A percentile compares a stretch with the other conserved stretches of the same genome.
Conservation (phyloP, 2,888 invertebrate genomes). For the Drosophila subquinaria region DNA sequence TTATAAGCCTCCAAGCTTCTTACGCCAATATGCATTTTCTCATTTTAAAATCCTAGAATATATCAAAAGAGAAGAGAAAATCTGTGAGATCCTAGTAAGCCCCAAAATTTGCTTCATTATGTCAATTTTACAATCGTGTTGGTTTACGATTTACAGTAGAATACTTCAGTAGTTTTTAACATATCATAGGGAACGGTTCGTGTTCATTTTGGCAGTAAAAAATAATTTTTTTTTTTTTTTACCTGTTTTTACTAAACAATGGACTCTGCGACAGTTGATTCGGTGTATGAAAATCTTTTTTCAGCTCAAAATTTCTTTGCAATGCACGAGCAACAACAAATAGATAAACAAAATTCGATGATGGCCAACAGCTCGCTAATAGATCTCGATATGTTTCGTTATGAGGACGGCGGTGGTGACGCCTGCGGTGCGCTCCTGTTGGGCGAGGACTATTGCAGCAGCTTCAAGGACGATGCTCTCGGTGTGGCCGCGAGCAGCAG, state of each 20-base stretch:
- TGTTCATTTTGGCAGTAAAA: constrained; percentile 51
- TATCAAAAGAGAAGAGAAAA: not conserved
- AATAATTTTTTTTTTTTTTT: constrained; percentile 45
- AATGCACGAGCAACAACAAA: constrained; percentile 42
- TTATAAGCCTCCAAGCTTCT: too few relatives aligned
- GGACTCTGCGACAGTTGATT: constrained; percentile 56
- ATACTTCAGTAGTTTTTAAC: constrained; percentile 61
- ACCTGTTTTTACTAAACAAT: constrained; percentile 53
- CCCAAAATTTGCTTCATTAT: not conserved
- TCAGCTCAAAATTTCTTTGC: constrained; percentile 59
- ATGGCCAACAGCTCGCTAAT: constrained; percentile 36
- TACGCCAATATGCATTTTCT: too few relatives aligned
- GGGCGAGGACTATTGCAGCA: constrained; percentile 30
- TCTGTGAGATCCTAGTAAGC: constrained; percentile 6
- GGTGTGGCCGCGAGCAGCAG: not conserved
- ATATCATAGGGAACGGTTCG: constrained; percentile 67
- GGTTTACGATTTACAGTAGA: not conserved
- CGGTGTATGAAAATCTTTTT: constrained; percentile 59
- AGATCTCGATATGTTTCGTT: constrained; percentile 48
- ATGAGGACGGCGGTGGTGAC: constrained; percentile 68
- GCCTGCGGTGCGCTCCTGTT: constrained; percentile 53
- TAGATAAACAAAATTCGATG: constrained; percentile 50
- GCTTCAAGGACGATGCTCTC: constrained; percentile 24
- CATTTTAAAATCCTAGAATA: too few relatives aligned
- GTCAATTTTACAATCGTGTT: constrained; percentile 1